phyloP scores from a whole-genome alignment of 2,888 invertebrate genomes.

The Ferdinandea cuprea region DNA sequence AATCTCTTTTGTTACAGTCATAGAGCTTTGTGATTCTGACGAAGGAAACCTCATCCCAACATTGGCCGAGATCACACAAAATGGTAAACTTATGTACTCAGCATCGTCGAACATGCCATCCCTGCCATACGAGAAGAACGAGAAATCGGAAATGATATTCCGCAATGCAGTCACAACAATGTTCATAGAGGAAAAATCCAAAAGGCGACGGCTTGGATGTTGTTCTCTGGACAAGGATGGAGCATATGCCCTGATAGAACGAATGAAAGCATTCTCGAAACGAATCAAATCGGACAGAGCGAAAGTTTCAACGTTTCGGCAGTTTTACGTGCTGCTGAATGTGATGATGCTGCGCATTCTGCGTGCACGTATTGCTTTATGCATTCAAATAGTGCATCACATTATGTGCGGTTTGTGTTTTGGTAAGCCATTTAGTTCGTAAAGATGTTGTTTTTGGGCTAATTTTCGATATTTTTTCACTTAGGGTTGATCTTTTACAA shows the following conservation, averaged over 20 bases:
- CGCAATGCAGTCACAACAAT: constrained; percentile 82
- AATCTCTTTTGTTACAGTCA: constrained; percentile 84
- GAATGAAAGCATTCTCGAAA: constrained; percentile 84
- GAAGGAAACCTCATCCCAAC: constrained; percentile 84
- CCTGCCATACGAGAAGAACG: constrained; percentile 47
- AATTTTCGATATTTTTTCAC: background rate
- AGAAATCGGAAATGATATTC: constrained; percentile 44
- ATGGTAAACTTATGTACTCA: constrained; percentile 84
- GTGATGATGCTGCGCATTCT: constrained; percentile 86
- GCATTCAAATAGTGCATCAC: constrained; percentile 87
- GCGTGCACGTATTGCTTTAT: constrained; percentile 85
- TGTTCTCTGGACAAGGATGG: constrained; percentile 76
- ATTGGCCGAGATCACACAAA: constrained; percentile 85
- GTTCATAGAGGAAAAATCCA: constrained; percentile 79
- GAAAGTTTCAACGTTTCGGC: constrained; percentile 84
- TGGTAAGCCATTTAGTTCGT: constrained; percentile 76
- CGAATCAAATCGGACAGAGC: constrained; percentile 82
- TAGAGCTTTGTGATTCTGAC: constrained; percentile 86
- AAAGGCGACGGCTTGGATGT: constrained; percentile 69
- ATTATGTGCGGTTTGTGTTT: constrained; percentile 85
- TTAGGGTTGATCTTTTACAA: constrained; percentile 86
- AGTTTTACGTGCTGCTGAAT: constrained; percentile 85
- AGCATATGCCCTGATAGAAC: constrained; percentile 82
- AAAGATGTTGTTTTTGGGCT: background rate
- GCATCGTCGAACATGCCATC: constrained; percentile 66